A percentile compares a stretch with the other conserved stretches of the same genome.
Conservation (phyloP, 2,888 invertebrate genomes). For the Hesperia comma region DNA sequence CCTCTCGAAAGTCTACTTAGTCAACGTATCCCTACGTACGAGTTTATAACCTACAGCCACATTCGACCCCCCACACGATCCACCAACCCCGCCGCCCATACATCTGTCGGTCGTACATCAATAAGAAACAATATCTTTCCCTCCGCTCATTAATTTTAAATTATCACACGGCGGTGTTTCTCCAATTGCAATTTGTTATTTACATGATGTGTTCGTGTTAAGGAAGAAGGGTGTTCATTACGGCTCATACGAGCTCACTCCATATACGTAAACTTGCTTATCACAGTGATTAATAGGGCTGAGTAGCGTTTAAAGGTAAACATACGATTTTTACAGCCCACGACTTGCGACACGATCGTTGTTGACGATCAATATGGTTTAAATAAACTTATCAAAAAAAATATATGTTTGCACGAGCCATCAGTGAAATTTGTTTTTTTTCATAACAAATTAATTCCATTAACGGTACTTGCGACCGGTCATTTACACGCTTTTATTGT, state of each 20-base stretch:
- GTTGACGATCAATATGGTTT: too few species aligned
- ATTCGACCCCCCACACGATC: neutral
- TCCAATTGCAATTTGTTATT: constrained; percentile 47
- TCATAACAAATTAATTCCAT: too few species aligned
- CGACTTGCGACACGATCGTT: constrained; percentile 9
- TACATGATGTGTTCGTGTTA: constrained; percentile 42
- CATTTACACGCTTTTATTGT: too few species aligned
- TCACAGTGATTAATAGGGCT: constrained; percentile 45
- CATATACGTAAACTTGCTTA: constrained; percentile 46
- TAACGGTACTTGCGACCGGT: too few species aligned
- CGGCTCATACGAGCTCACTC: constrained; percentile 39
- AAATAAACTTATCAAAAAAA: too few species aligned
- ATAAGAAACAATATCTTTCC: constrained; percentile 32
- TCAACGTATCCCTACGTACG: too few species aligned
- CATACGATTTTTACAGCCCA: constrained; percentile 13
- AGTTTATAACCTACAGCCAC: neutral
- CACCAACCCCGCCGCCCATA: neutral
- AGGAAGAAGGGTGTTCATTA: constrained; percentile 41
- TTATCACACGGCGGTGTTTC: constrained; percentile 42
- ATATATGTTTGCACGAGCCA: too few species aligned
- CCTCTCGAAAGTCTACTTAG: too few species aligned
- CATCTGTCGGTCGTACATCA: constrained; percentile 4
- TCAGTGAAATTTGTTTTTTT: too few species aligned
- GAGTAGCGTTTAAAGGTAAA: constrained; percentile 35
- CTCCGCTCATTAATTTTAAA: constrained; percentile 37